Evolutionary conservation across 2,113 vertebrate species (phyloP).

Genomic region (Microtus ochrogaster): DNA sequence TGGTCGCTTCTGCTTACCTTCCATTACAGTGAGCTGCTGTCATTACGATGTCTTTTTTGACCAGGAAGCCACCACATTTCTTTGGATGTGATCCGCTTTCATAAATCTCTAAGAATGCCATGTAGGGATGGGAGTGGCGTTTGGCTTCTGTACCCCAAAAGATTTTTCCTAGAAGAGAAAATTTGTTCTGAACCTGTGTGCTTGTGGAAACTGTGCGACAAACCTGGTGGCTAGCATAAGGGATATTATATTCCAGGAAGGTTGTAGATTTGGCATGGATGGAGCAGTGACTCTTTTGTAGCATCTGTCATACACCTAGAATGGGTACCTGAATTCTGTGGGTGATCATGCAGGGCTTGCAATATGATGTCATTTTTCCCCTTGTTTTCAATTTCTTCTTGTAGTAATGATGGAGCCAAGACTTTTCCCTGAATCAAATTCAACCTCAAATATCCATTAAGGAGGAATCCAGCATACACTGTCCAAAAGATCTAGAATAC

Average conservation of each 20-base stretch:
- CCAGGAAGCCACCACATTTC: neutral
- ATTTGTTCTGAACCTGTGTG: neutral
- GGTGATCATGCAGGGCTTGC: neutral
- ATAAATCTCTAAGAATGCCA: neutral
- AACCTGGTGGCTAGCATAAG: neutral
- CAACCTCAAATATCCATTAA: neutral
- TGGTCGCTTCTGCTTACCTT: neutral
- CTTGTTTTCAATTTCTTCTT: neutral
- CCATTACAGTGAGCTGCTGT: neutral
- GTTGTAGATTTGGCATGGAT: neutral
- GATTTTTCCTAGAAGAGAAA: slow-evolving; percentile 17
- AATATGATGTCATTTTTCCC: too few species aligned
- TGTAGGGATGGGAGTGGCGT: neutral
- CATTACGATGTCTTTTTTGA: neutral
- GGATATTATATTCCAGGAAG: neutral
- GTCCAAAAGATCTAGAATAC: neutral
- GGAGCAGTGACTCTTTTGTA: neutral
- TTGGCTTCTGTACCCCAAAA: neutral
- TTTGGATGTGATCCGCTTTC: fast-evolving
- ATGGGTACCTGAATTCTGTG: neutral
- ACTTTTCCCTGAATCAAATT: neutral
- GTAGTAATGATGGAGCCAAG: neutral
- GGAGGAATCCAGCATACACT: neutral
- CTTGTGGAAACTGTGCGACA: neutral
- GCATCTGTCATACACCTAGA: neutral